These are phyloP conservation scores for Romanogobio albipinnatus DNA, from an alignment of 2,113 vertebrate genomes.

Conservation along the genomic window DNA sequence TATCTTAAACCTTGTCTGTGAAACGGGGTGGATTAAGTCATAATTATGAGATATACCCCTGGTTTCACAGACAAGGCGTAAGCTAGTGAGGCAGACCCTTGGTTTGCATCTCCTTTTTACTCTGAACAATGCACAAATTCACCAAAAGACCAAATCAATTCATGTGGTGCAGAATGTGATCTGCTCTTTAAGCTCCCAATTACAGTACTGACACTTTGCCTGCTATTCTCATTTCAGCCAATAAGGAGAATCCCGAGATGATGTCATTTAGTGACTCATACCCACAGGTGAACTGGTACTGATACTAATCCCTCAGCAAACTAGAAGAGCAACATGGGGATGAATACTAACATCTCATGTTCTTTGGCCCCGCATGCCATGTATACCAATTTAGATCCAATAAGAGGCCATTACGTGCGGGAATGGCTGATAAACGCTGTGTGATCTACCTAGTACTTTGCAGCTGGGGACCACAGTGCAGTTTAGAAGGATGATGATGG, in stretches of 20 bases:
- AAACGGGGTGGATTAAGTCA: too few species aligned
- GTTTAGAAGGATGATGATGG: neutral
- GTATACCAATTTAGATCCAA: neutral
- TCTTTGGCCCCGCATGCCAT: slow-evolving; percentile 3
- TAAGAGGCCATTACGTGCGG: neutral
- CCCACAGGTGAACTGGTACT: slow-evolving; percentile 15
- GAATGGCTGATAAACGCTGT: neutral
- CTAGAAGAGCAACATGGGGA: slow-evolving; percentile 8
- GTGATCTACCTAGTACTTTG: neutral
- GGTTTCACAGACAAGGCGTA: too few species aligned
- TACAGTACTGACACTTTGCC: slow-evolving; percentile 38
- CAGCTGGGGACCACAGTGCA: neutral
- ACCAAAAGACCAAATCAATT: neutral
- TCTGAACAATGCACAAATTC: neutral
- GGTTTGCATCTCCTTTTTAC: neutral
- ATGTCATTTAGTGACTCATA: slow-evolving; percentile 23
- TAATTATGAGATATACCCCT: neutral
- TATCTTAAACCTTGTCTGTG: too few species aligned
- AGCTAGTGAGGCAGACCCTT: neutral
- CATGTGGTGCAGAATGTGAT: slow-evolving; percentile 30
- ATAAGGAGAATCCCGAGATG: slow-evolving; percentile 31
- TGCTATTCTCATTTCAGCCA: slow-evolving; percentile 28
- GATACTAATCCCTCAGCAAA: neutral
- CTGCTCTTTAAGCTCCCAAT: slow-evolving; percentile 41
- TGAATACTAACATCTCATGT: slow-evolving; percentile 34